Base-by-base conservation (phyloP, 2,113 vertebrate species). In the Triplophysa tibetana region DNA sequence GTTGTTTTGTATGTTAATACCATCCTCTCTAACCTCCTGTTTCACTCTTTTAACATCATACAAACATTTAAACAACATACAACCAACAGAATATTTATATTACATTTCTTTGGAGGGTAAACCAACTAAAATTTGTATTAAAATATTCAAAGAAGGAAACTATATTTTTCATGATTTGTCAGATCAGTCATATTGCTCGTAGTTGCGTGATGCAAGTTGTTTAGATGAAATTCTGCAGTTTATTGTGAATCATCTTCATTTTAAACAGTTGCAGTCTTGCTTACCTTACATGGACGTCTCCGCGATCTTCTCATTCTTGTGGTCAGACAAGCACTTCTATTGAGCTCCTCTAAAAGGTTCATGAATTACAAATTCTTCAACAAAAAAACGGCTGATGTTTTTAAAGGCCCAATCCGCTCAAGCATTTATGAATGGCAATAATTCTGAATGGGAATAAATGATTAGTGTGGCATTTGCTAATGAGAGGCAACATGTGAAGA, bases 381-480 rank as follows among this genome's bases (percentile, higher is more conserved):
- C 8, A n/a, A 8, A 43, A 43, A 43, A n/a, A 56, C 8, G 26
- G 1, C 14, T 62, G 56, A 61, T 63, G 41, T 48, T 9, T 48
- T 14, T 75, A n/a, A 75, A 21, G 17, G 48, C 8, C 21, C 19
- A n/a, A 75, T 29, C 41, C 38, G 50, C 23, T 61, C 8, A 29
- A 64, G 58, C 54, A 74, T 61, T 17, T 43, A 17, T 26, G 52
- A 54, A 69, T 69, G 8, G 23, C 43, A 50, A 2, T 56, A 43
- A 74, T 61, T 58, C n/a, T 21, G 1, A 21, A 58, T 58, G n/a
- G n/a, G 54, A 58, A n/a, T 58, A 58, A 58, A n/a, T 52, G 14
- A 61, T 61, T 19, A 61, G 70, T 41, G 23, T 64, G 73, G 16
- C 73, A 50, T 75, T 64, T 63, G 23, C 60, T 63, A 75, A 75